Conservation (phyloP, 35 echinoderm and acorn worm genomes). For the Apostichopus japonicus region DNA sequence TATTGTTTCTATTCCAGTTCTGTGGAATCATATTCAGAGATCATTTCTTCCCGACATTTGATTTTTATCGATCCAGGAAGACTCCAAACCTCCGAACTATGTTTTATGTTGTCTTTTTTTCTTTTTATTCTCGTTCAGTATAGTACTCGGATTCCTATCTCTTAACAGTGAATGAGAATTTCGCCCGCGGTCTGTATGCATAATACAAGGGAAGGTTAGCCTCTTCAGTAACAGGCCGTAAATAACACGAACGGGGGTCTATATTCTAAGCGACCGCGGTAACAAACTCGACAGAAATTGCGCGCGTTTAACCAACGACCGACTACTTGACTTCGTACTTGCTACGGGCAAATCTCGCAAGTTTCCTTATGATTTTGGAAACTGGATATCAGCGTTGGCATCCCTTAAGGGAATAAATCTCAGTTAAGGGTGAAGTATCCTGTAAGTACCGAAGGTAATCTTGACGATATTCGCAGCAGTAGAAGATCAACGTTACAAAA, state of each 20-base stretch:
- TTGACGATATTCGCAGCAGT: neutral
- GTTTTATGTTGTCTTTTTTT: no score
- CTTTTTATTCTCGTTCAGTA: no score
- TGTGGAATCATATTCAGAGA: no score
- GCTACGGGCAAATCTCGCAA: neutral
- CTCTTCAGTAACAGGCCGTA: slow-evolving; percentile 10
- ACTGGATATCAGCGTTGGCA: slow-evolving; percentile 2
- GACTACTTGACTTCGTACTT: neutral
- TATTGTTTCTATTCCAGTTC: no score
- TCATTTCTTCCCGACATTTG: no score
- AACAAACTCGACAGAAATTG: slow-evolving; percentile 20
- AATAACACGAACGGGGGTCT: neutral
- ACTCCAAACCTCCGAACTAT: no score
- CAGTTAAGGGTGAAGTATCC: slow-evolving; percentile 22
- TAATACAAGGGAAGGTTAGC: slow-evolving; percentile 29
- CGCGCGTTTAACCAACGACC: slow-evolving; percentile 15
- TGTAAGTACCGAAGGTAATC: neutral
- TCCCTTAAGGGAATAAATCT: neutral
- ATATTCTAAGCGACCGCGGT: neutral
- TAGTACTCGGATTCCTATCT: neutral
- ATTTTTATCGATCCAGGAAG: no score
- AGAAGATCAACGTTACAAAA: neutral
- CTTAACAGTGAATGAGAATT: neutral
- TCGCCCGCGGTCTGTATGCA: slow-evolving; percentile 31
- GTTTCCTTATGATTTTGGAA: neutral